Base-by-base conservation (phyloP, 2,797 vertebrate genomes). In the Pseudotriccus pelzelni region DNA sequence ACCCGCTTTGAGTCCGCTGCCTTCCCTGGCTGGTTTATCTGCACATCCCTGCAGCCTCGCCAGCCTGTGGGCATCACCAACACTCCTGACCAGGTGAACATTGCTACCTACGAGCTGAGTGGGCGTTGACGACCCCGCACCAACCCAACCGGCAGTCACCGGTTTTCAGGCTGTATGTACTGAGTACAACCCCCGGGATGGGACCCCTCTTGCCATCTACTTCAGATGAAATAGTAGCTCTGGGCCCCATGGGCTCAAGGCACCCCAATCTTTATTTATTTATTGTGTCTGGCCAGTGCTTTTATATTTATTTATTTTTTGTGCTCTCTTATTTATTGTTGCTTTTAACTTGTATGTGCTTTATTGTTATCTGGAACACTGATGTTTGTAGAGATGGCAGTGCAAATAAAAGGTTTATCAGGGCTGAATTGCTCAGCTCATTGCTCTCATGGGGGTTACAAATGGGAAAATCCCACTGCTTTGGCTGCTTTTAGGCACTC, bases 141-240 rank as follows among this genome's bases (percentile, higher is more conserved):
- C 81, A 75, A 93, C 91, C 90, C 84, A 94, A 94, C 79, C 9
- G 16, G 95, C 89, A 90, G 96, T 94, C 1, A 16, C 73, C 7
- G 89, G 96, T 93, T 97, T 85, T 81, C 82, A 92, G 47, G 64
- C 82, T 7, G 95, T 96, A 93, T 96, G 96, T 96, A 96, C 96
- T 41, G 8, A 84, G 94, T 95, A 96, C 96, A 96, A 32, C 9
- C n/a, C 32, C 12, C 20, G 7, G 25, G 39, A 64, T 3, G 2
- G 46, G 25, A 73, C 22, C 6, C 17, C 4, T 5, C 12, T 46
- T 20, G 16, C 30, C 32, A 10, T 32, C 90, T 94, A 72, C 94
- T 95, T 94, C 96, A 72, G 9, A 86, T 96, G 96, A 95, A 93
- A 92, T 94, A 94, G 92, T 43, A 72, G 58, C 77, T 88, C 93